phyloP scores from a whole-genome alignment of 2,888 invertebrate species.

The Mesoligia furuncula region DNA sequence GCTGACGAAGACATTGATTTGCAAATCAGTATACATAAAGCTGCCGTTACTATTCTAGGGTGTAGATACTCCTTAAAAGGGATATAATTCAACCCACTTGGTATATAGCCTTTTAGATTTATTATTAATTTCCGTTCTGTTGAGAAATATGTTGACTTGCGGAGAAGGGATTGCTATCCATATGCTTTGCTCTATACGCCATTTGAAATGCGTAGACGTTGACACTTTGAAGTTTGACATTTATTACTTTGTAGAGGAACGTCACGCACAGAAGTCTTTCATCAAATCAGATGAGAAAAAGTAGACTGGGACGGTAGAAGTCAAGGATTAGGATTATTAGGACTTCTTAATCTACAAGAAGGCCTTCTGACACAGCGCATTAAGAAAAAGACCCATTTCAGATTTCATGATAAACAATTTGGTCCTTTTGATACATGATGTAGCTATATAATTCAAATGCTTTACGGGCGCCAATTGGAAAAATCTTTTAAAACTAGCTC shows the following conservation, averaged over 20 bases:
- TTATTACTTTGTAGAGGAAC: background rate
- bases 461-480: background rate
- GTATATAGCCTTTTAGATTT: slow-evolving; percentile 27
- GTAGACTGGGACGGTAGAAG: background rate
- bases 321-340: background rate
- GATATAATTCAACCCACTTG: slow-evolving; percentile 12
- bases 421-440: background rate
- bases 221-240: background rate
- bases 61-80: slow-evolving; percentile 21
- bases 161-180: background rate
- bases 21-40: slow-evolving; percentile 24
- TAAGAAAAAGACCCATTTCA: background rate
- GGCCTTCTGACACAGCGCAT: background rate
- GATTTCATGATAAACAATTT: background rate
- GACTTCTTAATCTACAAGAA: background rate
- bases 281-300: background rate
- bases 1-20: slow-evolving; percentile 22
- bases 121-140: slow-evolving; percentile 35
- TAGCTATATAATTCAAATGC: background rate
- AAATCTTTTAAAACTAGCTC: slow-evolving; percentile 4
- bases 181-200: background rate
- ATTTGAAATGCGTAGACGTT: background rate
- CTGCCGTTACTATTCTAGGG: slow-evolving; percentile 37
- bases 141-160: slow-evolving; percentile 19
- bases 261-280: background rate